Base-by-base conservation (phyloP, 2,113 vertebrate genomes). In the Rattus rattus region DNA sequence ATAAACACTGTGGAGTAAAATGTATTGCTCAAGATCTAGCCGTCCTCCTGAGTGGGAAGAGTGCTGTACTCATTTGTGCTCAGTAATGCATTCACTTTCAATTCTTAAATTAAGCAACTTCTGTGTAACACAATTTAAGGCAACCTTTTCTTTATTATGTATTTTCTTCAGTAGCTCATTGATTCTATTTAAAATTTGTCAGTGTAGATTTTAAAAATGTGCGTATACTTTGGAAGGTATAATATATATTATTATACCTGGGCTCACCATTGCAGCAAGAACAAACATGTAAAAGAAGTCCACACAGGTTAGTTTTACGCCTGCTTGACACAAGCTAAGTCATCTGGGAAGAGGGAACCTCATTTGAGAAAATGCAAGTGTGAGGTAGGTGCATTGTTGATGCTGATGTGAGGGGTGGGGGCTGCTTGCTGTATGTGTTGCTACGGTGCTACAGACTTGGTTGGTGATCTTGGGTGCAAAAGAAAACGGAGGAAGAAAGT, bases 181-280 rank as follows among this genome's bases (percentile, higher is more conserved):
- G 76, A 59, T 86, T 87, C 10, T 56, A 12, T 90, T 94, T 92
- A 77, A 90, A 20, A 30, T 39, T 52, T 43, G 1, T 87, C 72
- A 75, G n/a, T 84, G 49, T 43, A 36, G 17, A 89, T 92, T 92
- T 97, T 30, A 84, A 91, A 91, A 77, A 47, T 6, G 2, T 7
- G 47, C 9, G 1, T 6, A 22, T 52, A 33, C 73, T 89, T 73
- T 91, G 7, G 75, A 47, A 93, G 43, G 19, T 77, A 61, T 39
- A 67, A 75, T 85, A 76, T 26, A 24, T 39, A 30, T 59, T 85
- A 54, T 13, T 54, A 54, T 54, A 20, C 0, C 1, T 90, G 39
- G 16, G 28, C 81, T 90, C 76, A 76, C 47, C 47, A 73, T 83
- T 87, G 33, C 6, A 26, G 24, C 0, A 65, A 91, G 63, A 83